Conservation (phyloP, 2,113 vertebrate genomes). For the Neotragus pygmaeus region DNA sequence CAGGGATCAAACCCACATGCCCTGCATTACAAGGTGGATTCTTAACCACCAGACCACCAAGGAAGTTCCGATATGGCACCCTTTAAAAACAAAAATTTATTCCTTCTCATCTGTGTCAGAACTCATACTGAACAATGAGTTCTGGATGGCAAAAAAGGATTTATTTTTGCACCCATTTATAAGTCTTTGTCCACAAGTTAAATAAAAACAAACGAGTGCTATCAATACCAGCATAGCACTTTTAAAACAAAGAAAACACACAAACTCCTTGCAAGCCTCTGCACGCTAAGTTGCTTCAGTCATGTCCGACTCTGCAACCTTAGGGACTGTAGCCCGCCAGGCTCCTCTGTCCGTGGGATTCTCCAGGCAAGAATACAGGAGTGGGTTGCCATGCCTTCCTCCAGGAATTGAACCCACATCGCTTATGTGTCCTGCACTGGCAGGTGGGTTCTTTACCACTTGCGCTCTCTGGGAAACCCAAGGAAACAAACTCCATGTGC, state of each 20-base stretch:
- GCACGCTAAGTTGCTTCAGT: background rate
- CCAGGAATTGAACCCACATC: background rate
- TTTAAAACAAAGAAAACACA: background rate
- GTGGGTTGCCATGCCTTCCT: background rate
- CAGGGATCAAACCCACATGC: background rate
- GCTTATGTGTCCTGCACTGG: background rate
- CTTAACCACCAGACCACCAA: background rate
- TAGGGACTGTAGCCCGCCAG: background rate
- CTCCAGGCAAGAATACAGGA: background rate
- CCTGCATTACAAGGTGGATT: background rate
- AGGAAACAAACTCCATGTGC: background rate
- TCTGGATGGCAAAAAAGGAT: conserved; percentile 74
- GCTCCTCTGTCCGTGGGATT: background rate
- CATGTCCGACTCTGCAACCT: background rate
- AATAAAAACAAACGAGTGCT: conserved; percentile 65
- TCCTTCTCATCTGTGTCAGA: conserved; percentile 71
- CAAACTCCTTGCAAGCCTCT: background rate
- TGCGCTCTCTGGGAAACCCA: background rate
- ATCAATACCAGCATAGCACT: background rate
- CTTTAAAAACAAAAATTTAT: background rate
- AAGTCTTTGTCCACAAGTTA: conserved; percentile 52
- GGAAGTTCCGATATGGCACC: background rate
- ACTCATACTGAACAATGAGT: conserved; percentile 65
- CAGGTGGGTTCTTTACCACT: background rate
- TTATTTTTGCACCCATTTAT: conserved; percentile 48